Evolutionary conservation across 2,113 vertebrate species (phyloP), one percentile per base, ranked within the genome.

Genomic region (Cairina moschata): DNA sequence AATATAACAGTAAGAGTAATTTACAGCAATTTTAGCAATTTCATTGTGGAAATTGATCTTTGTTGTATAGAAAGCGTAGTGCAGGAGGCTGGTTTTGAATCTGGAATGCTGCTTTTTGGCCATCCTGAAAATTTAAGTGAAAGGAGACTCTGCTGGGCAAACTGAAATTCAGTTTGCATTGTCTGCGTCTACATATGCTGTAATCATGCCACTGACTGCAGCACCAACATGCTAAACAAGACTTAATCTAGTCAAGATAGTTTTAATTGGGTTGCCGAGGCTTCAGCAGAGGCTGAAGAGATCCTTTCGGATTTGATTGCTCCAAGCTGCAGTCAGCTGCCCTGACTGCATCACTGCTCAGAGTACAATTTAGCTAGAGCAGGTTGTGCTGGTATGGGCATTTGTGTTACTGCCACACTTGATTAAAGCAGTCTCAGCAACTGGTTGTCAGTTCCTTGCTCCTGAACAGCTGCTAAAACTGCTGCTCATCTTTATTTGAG

Each of bases 211-310:
- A 54, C n/a, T 77, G 60, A 17, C 28, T 15, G 36, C 52, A 80
- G 29, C n/a, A 73, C 42, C 68, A 31, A 29, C 28, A 3, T 71
- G 20, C 18, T 95, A 86, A 74, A 80, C 66, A 52, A 68, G 18
- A 29, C 38, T 84, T 84, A 81, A 48, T 84, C 68, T 50, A 71
- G 60, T 65, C 21, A 77, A 81, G 34, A 25, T 62, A 55, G 40
- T 71, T 93, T 67, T 86, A 62, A 71, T 18, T 55, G 69, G 15
- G 76, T 60, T 86, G 60, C 71, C 60, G 72, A 78, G 71, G 34
- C 56, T 92, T 83, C 65, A 69, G 58, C 62, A 90, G 75, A 86
- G 67, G 44, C 31, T 74, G 68, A 62, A 82, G 80, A 89, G 38
- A 59, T 63, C 40, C 26, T 78, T 62, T 77, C 55, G n/a, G 17